These are phyloP conservation scores for Triplophysa rosa DNA, from an alignment of 2,113 vertebrate species.

Conservation along the genomic window DNA sequence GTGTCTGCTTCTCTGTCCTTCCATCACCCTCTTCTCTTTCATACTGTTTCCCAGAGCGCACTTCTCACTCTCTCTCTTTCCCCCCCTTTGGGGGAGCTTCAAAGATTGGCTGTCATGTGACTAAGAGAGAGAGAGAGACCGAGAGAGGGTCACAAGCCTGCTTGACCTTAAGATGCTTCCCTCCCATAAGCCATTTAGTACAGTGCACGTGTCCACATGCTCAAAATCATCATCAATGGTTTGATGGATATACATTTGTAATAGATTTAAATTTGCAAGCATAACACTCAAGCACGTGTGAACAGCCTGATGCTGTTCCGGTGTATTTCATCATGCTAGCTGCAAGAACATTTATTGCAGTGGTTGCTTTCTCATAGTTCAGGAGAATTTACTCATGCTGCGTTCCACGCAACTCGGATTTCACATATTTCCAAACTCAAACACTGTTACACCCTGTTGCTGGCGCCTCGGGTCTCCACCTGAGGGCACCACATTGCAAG, in stretches of 20 bases:
- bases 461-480: too few species aligned
- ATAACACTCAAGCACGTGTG: too few species aligned
- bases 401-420: too few species aligned
- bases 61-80: not conserved
- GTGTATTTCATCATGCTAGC: not conserved
- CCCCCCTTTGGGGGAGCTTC: not conserved
- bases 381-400: too few species aligned
- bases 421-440: too few species aligned
- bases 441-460: too few species aligned
- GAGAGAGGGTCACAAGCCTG: not conserved
- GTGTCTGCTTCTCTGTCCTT: slow-evolving; percentile 14
- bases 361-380: too few species aligned
- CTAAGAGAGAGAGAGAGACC: too few species aligned
- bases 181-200: slow-evolving; percentile 50
- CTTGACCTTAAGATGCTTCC: slow-evolving; percentile 47
- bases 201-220: slow-evolving; percentile 6
- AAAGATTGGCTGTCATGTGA: slow-evolving; percentile 23
- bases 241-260: not conserved
- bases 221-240: not conserved
- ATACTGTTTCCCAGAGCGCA: not conserved
- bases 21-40: not conserved
- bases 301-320: not conserved
- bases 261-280: not conserved
- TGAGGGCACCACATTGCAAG: too few species aligned
- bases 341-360: not conserved